Evolutionary conservation across 2,113 vertebrate species (phyloP), one percentile per base, ranked within the genome.

Genomic region (Oncorhynchus keta): DNA sequence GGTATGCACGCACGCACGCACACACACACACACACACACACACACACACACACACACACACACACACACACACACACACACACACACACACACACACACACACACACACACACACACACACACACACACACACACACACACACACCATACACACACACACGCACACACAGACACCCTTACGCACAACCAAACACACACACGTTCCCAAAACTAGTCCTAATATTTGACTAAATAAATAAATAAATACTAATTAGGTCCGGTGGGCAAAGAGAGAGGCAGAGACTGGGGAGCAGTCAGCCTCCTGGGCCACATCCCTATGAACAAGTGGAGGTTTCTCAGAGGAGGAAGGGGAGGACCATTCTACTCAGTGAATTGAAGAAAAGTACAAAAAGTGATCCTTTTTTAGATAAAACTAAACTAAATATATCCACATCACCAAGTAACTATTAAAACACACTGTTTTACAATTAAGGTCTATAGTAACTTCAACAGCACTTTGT

Each of bases 261-360:
- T 83, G 83, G 85, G 86, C 81, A 85, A 84, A 70, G 84, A 16
- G 28, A n/a, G 68, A 67, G 65, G 65, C 66, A 35, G 66, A 39
- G 67, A 81, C 83, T 83, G 83, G 82, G 85, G 88, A 89, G 88
- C 79, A 89, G 84, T 83, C 59, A 75, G 85, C 90, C 90, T 90
- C 90, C 81, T 73, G 89, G 78, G 90, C 80, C 86, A 86, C 79
- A 88, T 90, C 86, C 83, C 89, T 90, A 89, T 89, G 39, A 45
- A 45, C 9, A 9, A 45, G 39, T 45, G 39, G 9, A 45, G 39
- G 39, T 9, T 45, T 45, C 39, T 45, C 39, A 45, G 39, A 45
- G 9, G 39, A 45, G 39, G 39, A 45, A 45, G 39, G 9, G 39
- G 39, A 45, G 9, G 39, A 45, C 39, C 39, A 45, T 45, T 9